Evolutionary conservation across 2,113 vertebrate species (phyloP), one percentile per base, ranked within the genome.

Genomic region (Silurus asotus): DNA sequence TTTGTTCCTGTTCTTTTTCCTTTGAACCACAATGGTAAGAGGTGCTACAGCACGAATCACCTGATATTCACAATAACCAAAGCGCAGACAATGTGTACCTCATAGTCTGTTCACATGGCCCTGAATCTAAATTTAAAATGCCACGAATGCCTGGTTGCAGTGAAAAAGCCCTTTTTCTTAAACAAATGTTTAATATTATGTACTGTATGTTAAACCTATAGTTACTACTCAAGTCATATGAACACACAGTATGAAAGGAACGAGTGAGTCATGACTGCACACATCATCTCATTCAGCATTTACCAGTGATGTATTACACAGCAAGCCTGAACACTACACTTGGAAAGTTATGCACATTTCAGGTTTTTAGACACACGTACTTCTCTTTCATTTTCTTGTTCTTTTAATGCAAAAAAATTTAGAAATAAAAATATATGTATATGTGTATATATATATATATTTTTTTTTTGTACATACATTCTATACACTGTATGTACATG

Each of bases 241-340:
- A 65, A 65, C n/a, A 65, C 0, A 37, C 37, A 37, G 37, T 37
- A 69, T 70, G 28, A 45, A 70, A 45, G 6, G 6, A 6, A 14
- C 3, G 28, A 70, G 67, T 17, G 28, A 45, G 14, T 70, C 28
- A 45, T 19, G 28, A 28, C 14, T 70, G 14, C 14, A 45, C 15
- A 8, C 28, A 81, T 37, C 51, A 53, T 85, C 78, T 78, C 28
- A 82, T 72, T 88, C 81, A 82, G 61, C 78, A 37, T 45, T 59
- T 4, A 37, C 56, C 15, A 56, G 49, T 67, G 77, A 74, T 23
- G 8, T 56, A 56, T 83, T 56, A 37, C 25, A 17, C 14, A 37
- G 37, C 0, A 45, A 19, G 67, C 17, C 15, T 25, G 28, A 25
- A 67, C 8, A 20, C 23, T 62, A 62, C 20, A n/a, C 20, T 23